These are phyloP conservation scores for Leucophenga maculata DNA, from an alignment of 2,888 invertebrate genomes.

Conservation along the genomic window DNA sequence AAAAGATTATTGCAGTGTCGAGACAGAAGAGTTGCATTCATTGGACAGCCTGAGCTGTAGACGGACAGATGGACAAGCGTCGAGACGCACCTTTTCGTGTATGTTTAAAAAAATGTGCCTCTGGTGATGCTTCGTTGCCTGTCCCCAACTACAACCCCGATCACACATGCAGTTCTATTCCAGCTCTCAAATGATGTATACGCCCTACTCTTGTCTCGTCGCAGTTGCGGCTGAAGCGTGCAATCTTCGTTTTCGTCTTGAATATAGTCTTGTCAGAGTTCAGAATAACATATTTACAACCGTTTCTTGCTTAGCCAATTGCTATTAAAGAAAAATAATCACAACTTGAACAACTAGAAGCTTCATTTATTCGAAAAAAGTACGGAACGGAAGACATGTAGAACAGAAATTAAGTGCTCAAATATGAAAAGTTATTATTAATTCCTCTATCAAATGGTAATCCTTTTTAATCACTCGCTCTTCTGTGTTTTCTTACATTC, in stretches of 20 bases:
- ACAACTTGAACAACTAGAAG: too few species aligned
- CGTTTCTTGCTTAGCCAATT: too few species aligned
- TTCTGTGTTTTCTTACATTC: too few species aligned
- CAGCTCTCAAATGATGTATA: constrained; percentile 57
- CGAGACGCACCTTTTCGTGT: constrained; percentile 29
- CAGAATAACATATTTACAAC: too few species aligned
- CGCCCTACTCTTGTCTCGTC: not conserved
- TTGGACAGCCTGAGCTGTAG: not conserved
- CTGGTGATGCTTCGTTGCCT: constrained; percentile 49
- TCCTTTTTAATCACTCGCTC: too few species aligned
- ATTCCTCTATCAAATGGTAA: too few species aligned
- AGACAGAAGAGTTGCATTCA: constrained; percentile 21
- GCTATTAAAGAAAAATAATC: too few species aligned
- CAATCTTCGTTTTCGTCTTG: constrained; percentile 4
- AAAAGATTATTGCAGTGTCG: constrained; percentile 13
- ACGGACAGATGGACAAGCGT: constrained; percentile 4
- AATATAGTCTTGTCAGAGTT: not conserved
- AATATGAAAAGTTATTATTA: too few species aligned
- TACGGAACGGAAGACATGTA: too few species aligned
- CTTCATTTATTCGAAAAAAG: too few species aligned
- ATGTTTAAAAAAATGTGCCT: constrained; percentile 34
- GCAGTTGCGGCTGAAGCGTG: constrained; percentile 41
- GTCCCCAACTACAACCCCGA: constrained; percentile 28
- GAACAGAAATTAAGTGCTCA: too few species aligned
- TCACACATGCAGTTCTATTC: constrained; percentile 47